Conservation (phyloP, 2,797 vertebrate species). For the Sternarchorhynchus goeldii region DNA sequence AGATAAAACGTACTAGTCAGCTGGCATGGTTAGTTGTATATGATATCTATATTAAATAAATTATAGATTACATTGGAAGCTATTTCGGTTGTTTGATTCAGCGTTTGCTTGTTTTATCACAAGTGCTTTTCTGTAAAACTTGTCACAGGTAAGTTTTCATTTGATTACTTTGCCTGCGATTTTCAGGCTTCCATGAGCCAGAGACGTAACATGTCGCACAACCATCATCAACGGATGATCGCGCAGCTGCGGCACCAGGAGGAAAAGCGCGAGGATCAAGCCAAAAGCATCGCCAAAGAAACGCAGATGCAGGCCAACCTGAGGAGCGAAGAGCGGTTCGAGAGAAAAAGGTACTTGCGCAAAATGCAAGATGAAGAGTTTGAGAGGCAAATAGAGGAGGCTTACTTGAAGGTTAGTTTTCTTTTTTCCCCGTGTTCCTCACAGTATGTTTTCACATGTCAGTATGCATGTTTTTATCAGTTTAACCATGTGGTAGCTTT, state of each 20-base stretch:
- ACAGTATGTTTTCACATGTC: neutral
- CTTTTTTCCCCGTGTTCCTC: conserved; percentile 3
- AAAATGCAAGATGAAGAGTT: conserved; percentile 75
- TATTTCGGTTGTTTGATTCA: no score
- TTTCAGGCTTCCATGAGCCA: conserved; percentile 56
- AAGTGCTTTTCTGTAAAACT: no score
- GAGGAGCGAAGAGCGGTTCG: conserved; percentile 67
- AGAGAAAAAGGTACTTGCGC: conserved; percentile 69
- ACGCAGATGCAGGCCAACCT: conserved; percentile 61
- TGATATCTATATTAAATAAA: no score
- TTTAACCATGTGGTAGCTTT: neutral
- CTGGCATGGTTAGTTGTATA: no score
- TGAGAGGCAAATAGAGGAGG: conserved; percentile 77
- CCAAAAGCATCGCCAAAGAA: conserved; percentile 62
- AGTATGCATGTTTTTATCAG: neutral
- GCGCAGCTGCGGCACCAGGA: conserved; percentile 64
- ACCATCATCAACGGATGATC: conserved; percentile 62
- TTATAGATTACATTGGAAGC: no score
- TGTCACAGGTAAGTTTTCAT: neutral
- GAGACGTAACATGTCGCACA: conserved; percentile 55
- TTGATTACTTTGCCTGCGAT: neutral
- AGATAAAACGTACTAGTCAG: no score
- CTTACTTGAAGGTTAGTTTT: conserved; percentile 70
- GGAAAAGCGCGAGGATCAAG: conserved; percentile 65
- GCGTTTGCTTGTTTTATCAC: no score